A percentile compares a stretch with the other conserved stretches of the same genome.
phyloP scores from a whole-genome alignment of 2,888 invertebrate species.

The Boloria euphrosyne region DNA sequence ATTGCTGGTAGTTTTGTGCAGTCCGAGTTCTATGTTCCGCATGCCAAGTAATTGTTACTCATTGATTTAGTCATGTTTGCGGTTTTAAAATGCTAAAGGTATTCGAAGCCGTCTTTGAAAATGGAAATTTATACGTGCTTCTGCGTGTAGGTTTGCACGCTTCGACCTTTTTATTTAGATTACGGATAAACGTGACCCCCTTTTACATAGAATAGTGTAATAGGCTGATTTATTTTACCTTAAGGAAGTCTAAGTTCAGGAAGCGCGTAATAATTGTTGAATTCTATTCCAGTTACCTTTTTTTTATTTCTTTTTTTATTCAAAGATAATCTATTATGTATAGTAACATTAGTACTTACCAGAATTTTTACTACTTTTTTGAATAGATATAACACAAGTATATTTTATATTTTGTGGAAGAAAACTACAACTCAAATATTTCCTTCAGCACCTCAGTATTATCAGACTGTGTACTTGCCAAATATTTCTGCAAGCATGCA shows the following conservation, averaged over 20 bases:
- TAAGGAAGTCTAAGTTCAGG: no score
- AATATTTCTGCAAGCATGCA: constrained; percentile 40
- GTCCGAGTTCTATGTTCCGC: constrained; percentile 39
- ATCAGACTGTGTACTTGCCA: constrained; percentile 38
- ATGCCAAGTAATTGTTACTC: constrained; percentile 59
- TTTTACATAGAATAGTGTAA: no score
- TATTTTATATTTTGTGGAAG: constrained; percentile 9
- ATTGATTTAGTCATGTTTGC: constrained; percentile 43
- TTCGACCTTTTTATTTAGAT: no score
- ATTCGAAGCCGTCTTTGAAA: not conserved
- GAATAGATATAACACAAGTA: not conserved
- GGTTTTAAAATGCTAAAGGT: constrained; percentile 22
- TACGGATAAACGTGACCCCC: no score
- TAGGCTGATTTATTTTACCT: no score
- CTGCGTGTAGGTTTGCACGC: no score
- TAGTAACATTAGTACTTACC: no score
- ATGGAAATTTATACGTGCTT: constrained; percentile 9
- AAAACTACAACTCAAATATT: constrained; percentile 17
- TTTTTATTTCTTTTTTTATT: no score
- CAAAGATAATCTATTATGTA: no score
- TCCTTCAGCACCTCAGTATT: constrained; percentile 35
- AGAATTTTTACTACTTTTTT: no score
- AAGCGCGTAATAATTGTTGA: no score
- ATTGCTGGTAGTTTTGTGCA: constrained; percentile 43
- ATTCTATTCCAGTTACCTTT: no score